Conservation (phyloP, 1,140 invertebrate species). For the Phenacoccus solenopsis region DNA sequence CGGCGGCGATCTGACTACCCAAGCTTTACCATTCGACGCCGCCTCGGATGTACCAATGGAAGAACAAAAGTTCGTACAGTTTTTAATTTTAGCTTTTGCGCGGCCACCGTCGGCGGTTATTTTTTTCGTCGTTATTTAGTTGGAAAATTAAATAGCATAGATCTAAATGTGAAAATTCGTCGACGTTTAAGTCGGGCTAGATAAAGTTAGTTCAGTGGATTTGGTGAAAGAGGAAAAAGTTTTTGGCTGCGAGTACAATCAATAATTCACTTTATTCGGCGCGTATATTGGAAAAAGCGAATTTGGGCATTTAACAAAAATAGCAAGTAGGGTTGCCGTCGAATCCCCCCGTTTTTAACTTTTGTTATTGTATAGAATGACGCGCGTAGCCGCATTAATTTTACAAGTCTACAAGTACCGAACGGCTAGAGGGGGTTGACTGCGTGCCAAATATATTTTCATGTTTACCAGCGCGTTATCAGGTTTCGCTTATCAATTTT, state of each 20-base stretch:
- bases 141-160: neutral
- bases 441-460: constrained; percentile 4
- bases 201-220: neutral
- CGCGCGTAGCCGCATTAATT: neutral
- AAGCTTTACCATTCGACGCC: constrained; percentile 73
- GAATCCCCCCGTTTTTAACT: neutral
- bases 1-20: constrained; percentile 40
- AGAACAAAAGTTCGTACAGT: constrained; percentile 63
- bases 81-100: no score
- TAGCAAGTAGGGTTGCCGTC: neutral
- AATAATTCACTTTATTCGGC: constrained; percentile 9
- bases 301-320: constrained; percentile 3
- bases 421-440: neutral
- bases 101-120: neutral
- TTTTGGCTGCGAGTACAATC: neutral
- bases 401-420: neutral
- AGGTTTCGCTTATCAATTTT: constrained; percentile 9
- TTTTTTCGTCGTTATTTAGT: constrained; percentile 5
- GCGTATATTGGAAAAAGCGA: neutral
- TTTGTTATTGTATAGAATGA: neutral
- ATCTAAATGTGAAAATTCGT: neutral
- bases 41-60: constrained; percentile 68
- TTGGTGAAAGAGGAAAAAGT: neutral
- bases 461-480: neutral
- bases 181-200: neutral